Conservation (phyloP, 1,140 invertebrate genomes). For the Stegodyphus mimosarum region DNA sequence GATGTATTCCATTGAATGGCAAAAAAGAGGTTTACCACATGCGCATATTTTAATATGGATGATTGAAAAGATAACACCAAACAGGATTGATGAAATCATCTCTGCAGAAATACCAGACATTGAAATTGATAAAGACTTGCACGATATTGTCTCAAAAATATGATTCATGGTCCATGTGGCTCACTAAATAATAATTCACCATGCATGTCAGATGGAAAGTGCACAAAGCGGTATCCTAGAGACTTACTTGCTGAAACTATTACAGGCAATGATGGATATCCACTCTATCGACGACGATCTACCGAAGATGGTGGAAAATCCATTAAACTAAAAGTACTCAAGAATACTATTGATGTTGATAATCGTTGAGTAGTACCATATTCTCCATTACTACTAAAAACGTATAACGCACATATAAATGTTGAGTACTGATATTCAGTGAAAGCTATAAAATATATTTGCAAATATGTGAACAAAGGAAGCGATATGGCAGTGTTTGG, state of each 20-base stretch:
- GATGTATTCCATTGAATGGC: slow-evolving; percentile 67
- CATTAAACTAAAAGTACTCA: too few species aligned
- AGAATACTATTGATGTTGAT: neutral
- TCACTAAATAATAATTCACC: too few species aligned
- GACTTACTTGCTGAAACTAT: too few species aligned
- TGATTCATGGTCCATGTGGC: too few species aligned
- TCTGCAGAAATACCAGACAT: slow-evolving; percentile 52
- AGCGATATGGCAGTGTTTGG: slow-evolving; percentile 62
- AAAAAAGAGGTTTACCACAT: slow-evolving; percentile 70
- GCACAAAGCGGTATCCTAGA: too few species aligned
- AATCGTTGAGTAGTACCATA: slow-evolving; percentile 66
- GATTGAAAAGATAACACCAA: slow-evolving; percentile 8
- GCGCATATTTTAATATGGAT: slow-evolving; percentile 66
- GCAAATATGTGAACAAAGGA: slow-evolving; percentile 67
- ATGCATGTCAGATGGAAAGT: too few species aligned
- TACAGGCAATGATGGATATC: too few species aligned
- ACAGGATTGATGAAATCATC: slow-evolving; percentile 40
- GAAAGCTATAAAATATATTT: slow-evolving; percentile 65
- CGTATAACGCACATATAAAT: slow-evolving; percentile 67
- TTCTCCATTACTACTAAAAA: slow-evolving; percentile 63
- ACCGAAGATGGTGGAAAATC: too few species aligned
- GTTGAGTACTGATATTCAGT: slow-evolving; percentile 65
- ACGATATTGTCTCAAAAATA: slow-evolving; percentile 47
- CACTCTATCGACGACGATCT: too few species aligned
- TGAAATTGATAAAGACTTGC: slow-evolving; percentile 13